Evolutionary conservation across 2,888 invertebrate species (phyloP).

Genomic region (Flexamia atlantica): DNA sequence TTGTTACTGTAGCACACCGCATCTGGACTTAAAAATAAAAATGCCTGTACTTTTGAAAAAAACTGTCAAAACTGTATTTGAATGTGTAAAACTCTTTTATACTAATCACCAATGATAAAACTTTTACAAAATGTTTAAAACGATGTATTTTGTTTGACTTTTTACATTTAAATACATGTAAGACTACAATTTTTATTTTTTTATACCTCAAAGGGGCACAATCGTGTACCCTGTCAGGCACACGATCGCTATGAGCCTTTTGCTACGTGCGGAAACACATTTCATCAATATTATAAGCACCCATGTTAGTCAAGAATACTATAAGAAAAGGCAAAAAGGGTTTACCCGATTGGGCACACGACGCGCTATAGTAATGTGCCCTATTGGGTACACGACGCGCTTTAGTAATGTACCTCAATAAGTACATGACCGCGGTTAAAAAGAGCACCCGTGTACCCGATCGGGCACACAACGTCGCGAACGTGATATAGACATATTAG

Average conservation of each 20-base stretch:
- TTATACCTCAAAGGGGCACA: neutral
- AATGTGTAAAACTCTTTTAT: too few relatives aligned
- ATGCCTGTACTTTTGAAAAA: too few relatives aligned
- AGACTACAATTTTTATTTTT: neutral
- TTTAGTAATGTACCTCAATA: neutral
- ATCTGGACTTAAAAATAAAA: too few relatives aligned
- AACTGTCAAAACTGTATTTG: too few relatives aligned
- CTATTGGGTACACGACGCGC: too few relatives aligned
- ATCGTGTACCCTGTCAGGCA: neutral
- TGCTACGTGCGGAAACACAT: neutral
- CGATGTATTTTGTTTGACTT: too few relatives aligned
- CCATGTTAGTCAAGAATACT: neutral
- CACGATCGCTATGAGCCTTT: neutral
- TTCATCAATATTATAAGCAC: neutral
- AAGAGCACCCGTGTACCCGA: constrained; percentile 10
- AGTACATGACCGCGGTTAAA: neutral
- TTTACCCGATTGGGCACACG: neutral
- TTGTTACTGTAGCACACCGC: too few relatives aligned
- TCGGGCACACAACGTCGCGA: neutral
- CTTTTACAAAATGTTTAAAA: too few relatives aligned
- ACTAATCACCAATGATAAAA: too few relatives aligned
- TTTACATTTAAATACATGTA: neutral
- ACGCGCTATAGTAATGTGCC: too few relatives aligned
- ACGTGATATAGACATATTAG: too few relatives aligned
- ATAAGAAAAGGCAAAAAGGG: neutral